phyloP scores from a whole-genome alignment of 2,113 vertebrate genomes.

The Microcebus lehilahytsara region DNA sequence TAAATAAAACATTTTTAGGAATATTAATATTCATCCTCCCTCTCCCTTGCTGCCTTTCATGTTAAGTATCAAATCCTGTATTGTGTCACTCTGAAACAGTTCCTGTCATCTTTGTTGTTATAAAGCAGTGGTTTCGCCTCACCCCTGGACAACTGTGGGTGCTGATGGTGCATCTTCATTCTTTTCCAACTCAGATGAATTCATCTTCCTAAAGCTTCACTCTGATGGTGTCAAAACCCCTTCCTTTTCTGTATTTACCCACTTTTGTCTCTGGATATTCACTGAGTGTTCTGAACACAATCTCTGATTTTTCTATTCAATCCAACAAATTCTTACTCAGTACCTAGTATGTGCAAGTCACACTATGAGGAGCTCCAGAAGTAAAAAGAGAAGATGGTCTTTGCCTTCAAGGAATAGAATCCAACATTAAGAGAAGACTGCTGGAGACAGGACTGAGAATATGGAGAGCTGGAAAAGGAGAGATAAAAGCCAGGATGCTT shows the following conservation, averaged over 20 bases:
- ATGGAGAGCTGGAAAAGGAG: not conserved
- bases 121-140: not conserved
- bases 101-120: not conserved
- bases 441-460: not conserved
- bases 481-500: not conserved
- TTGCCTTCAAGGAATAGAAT: not conserved
- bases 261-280: not conserved
- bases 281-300: not conserved
- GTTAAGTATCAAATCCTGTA: not conserved
- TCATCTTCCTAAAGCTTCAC: not conserved
- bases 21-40: not conserved
- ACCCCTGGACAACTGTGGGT: not conserved
- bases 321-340: not conserved
- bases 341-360: not conserved
- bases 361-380: not conserved
- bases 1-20: no score
- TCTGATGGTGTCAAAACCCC: not conserved
- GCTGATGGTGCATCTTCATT: not conserved
- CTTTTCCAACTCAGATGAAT: not conserved
- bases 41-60: not conserved
- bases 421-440: not conserved
- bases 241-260: not conserved
- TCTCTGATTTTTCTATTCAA: not conserved
- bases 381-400: not conserved
- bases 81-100: not conserved